These are phyloP conservation scores for Melanostoma mellinum DNA, from an alignment of 2,888 invertebrate species.

Conservation along the genomic window DNA sequence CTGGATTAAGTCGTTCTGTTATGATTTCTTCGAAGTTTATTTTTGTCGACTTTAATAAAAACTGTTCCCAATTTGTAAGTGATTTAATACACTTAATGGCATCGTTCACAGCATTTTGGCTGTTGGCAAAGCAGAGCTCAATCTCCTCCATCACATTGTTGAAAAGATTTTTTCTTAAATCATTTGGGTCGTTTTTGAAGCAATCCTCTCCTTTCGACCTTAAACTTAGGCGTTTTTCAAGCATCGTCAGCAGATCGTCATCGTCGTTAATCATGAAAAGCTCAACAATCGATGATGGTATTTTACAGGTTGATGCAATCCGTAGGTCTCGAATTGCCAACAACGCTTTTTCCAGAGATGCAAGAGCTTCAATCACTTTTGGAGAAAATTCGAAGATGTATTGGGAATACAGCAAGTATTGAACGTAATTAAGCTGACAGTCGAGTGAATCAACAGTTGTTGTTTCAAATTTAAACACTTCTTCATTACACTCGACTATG, in stretches of 20 bases:
- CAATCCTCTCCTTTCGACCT: neutral
- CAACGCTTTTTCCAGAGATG: constrained; percentile 26
- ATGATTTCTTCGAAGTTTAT: constrained; percentile 33
- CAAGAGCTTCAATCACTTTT: neutral
- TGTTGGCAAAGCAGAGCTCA: constrained; percentile 34
- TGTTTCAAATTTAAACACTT: constrained; percentile 50
- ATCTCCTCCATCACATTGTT: constrained; percentile 40
- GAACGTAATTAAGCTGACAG: constrained; percentile 52
- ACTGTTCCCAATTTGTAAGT: constrained; percentile 50
- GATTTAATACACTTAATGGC: constrained; percentile 12
- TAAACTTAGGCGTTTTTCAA: constrained; percentile 31
- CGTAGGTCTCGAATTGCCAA: constrained; percentile 44
- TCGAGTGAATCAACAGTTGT: constrained; percentile 43
- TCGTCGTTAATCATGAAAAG: constrained; percentile 69
- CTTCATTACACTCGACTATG: constrained; percentile 34
- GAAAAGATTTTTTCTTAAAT: constrained; percentile 22
- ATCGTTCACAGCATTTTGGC: constrained; percentile 33
- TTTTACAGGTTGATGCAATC: constrained; percentile 43
- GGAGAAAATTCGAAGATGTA: constrained; percentile 36
- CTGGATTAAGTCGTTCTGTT: constrained; percentile 1
- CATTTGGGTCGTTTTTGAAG: constrained; percentile 33
- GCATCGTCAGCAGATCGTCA: constrained; percentile 41
- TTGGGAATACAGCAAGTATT: constrained; percentile 36
- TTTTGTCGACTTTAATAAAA: constrained; percentile 26
- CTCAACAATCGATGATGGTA: constrained; percentile 65